phyloP scores from a whole-genome alignment of 2,113 vertebrate species.

The Lepidothrix coronata region DNA sequence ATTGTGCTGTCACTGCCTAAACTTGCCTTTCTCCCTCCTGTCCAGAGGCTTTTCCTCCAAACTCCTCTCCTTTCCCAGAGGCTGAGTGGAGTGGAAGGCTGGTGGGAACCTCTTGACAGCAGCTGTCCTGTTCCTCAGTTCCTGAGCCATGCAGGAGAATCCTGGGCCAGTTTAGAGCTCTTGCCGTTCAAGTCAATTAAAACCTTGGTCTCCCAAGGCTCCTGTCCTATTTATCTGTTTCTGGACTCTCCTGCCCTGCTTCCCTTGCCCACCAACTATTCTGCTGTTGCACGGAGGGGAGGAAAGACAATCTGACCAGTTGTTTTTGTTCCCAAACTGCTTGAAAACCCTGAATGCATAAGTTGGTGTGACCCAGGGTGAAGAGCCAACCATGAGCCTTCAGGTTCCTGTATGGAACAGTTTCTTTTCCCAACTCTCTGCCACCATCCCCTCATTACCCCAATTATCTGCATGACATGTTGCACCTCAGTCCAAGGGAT shows the following conservation, averaged over 20 bases:
- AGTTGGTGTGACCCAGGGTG: neutral
- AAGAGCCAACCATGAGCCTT: neutral
- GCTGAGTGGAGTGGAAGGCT: neutral
- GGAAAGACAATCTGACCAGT: neutral
- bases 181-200: neutral
- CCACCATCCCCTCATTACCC: neutral
- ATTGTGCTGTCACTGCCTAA: neutral
- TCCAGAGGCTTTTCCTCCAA: neutral
- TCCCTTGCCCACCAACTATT: neutral
- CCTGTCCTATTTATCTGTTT: conserved; percentile 22
- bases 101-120: neutral
- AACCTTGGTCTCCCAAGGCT: neutral
- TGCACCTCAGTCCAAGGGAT: neutral
- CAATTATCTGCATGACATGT: neutral
- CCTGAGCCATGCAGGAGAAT: neutral
- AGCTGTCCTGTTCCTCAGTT: neutral
- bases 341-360: neutral
- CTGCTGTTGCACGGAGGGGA: neutral
- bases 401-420: neutral
- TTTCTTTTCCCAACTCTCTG: neutral
- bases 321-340: neutral
- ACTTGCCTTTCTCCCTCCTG: neutral
- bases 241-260: conserved; percentile 1
- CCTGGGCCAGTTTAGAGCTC: neutral
- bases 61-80: neutral